phyloP scores from a whole-genome alignment of 2,113 vertebrate species.

The Scopus umbretta region DNA sequence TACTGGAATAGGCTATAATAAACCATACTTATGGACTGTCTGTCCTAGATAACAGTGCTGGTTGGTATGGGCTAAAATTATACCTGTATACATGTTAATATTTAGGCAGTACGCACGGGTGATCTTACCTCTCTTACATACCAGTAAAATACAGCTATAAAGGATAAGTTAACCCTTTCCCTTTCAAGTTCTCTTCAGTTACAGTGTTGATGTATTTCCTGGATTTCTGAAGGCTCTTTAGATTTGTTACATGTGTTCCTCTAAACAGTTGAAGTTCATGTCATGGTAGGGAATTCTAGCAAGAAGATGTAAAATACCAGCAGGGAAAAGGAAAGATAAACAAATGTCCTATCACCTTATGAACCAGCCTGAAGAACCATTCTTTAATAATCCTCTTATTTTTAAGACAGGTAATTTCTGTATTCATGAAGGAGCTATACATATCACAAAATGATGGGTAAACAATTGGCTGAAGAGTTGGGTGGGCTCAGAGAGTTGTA shows the following conservation, averaged over 20 bases:
- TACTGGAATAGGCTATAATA: not conserved
- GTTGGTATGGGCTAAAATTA: not conserved
- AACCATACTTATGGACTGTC: not conserved
- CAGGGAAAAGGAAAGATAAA: not conserved
- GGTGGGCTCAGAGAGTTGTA: not conserved
- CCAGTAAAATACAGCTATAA: not conserved
- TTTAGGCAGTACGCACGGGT: not conserved
- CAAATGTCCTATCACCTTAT: not conserved
- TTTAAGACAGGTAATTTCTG: not conserved
- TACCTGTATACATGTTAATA: not conserved
- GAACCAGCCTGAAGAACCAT: not conserved
- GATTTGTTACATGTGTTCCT: not conserved
- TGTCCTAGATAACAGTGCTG: not conserved
- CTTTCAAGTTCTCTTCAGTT: not conserved
- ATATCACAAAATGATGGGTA: not conserved
- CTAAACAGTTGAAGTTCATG: not conserved
- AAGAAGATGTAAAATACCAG: not conserved
- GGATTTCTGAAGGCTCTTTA: not conserved
- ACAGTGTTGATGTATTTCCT: not conserved
- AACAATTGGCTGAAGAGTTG: not conserved
- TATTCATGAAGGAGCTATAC: not conserved
- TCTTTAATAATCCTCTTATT: not conserved
- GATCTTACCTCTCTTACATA: not conserved
- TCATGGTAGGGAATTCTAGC: not conserved
- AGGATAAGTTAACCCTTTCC: not conserved